Evolutionary conservation across 2,113 vertebrate genomes (phyloP), one percentile per base, ranked within the genome.

Genomic region (Calonectris borealis): DNA sequence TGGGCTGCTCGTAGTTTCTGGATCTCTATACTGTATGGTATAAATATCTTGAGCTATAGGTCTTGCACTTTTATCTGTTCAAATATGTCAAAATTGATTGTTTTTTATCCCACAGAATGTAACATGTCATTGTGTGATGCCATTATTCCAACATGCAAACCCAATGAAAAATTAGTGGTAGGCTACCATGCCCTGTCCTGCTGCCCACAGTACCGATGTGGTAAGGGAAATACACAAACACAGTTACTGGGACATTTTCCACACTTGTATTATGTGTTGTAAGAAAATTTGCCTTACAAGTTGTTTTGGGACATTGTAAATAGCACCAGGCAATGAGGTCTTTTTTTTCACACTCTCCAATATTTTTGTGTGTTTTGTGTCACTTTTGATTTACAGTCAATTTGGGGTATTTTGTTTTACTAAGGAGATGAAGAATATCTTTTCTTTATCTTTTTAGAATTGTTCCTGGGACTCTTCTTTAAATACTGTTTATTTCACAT

Each of bases 201-300:
- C 97, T 99, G 99, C 92, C 99, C 99, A 36, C 99, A 99, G 60
- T 99, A 99, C 92, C 96, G 83, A 95, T 99, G 99, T 97, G 99
- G 99, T 99, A 96, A 98, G 98, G 96, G 55, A 92, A 85, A 83
- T 46, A 64, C 5, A 51, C 13, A 92, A 16, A 16, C 32, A 52
- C 32, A 46, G 10, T 46, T 78, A 20, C 34, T 70, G 36, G 20
- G 9, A 84, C 13, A 8, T 70, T 75, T 78, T 75, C 26, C 42
- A 36, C n/a, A 9, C 19, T 76, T 62, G 26, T 46, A 51, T 55
- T 69, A 21, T 11, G 31, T n/a, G 9, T 31, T 54, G 31, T 36
- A 81, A 90, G 42, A 70, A 88, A 86, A 34, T 20, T 34, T 69
- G 16, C 13, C 48, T 88, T 83, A 24, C 6, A 54, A 40, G 13